Base-by-base conservation (phyloP, 2,888 invertebrate species). In the Metellina segmentata region DNA sequence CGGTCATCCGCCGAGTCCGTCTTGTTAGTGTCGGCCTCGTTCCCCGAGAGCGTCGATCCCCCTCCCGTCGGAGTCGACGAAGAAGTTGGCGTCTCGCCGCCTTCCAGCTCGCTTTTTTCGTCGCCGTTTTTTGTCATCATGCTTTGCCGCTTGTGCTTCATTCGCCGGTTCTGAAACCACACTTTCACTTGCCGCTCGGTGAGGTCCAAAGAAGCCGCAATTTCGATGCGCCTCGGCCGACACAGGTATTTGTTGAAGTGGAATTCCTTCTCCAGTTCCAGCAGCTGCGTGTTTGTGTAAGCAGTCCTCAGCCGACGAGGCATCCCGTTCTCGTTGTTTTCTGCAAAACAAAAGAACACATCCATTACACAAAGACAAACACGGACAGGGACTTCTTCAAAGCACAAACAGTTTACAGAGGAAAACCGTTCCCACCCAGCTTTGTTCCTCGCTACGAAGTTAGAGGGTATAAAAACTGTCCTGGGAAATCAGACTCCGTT, bases 111-210 rank as follows among this genome's bases (percentile, higher is more conserved):
- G 16, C 91, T 89, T 77, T 93, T 93, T 72, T 93, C 93, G 72
- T 93, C 93, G 49, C 93, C 94, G 74, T 93, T 93, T 79, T 94
- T 94, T 70, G 92, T 92, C 90, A 93, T 92, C 79, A 92, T 75
- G 61, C 93, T 93, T 85, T 94, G 94, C 20, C 94, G 77, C 85
- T 94, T 95, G 93, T 94, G 94, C 93, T 95, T 95, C 97, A 98
- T 98, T n/a, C 93, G 95, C 20, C 97, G 96, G 94, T 97, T 98
- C 94, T 98, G 98, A 94, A 98, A 98, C 98, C 98, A 98, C 93
- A 98, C 97, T 95, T 98, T 98, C 86, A 98, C 97, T 95, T 98
- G 98, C 51, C 97, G 95, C 94, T 98, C 98, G 0, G 97, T 96
- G 11, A 98, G 95, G 93, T 96, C 96, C 13, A 98, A 95, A 74